Evolutionary conservation across 2,113 vertebrate genomes (phyloP), one percentile per base, ranked within the genome.

Genomic region (Myiozetetes cayanensis): DNA sequence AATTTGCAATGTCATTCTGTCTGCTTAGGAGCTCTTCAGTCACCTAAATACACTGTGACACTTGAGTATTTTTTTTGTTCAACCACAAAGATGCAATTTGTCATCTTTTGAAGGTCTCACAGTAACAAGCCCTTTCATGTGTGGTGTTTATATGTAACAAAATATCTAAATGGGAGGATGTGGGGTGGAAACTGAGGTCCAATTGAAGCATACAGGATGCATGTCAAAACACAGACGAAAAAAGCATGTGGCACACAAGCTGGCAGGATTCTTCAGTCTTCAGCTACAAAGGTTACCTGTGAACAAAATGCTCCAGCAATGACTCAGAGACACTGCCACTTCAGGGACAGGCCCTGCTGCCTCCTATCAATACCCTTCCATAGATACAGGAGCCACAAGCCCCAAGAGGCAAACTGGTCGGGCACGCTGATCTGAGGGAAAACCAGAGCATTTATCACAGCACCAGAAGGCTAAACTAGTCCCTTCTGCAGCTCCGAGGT

Each of bases 401-500:
- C 2, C 52, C 56, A 20, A n/a, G 18, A 58, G 12, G 31, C 4
- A 27, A n/a, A 30, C 0, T 3, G 41, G 12, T 0, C 1, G 25
- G 68, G 14, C 53, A 23, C 1, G 35, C 25, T 11, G 11, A 63
- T 24, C 77, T 11, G 49, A 43, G 3, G 2, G 33, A 55, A 28
- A 67, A 49, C 0, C 10, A 35, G n/a, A 0, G 33, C 41, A 4
- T 17, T 41, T 4, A 46, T 1, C 33, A 19, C 0, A 14, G 46
- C 10, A 12, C 18, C 50, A 24, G 20, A 6, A 14, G 17, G 21
- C 39, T 46, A 20, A 63, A 35, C 12, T 35, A 16, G 47, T 28
- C 56, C 27, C 27, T 41, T 28, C 39, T 3, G 44, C 28, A 4
- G 44, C 65, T 37, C 25, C 39, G 4, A 4, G 7, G 11, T 14